Conservation (phyloP, 2,797 vertebrate genomes). For the Dallia pectoralis region DNA sequence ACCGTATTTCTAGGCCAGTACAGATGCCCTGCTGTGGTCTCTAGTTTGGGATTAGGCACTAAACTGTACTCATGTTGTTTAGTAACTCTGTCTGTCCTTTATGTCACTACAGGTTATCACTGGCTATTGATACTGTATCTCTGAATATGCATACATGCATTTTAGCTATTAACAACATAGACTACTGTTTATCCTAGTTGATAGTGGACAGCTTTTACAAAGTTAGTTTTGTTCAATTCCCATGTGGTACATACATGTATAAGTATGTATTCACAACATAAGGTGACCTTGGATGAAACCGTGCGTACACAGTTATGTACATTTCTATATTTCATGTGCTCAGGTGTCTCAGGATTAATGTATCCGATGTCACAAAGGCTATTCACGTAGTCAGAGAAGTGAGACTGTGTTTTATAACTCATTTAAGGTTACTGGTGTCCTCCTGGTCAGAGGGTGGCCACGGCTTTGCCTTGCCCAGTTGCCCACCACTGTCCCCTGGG, state of each 20-base stretch:
- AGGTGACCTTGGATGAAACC: too few relatives aligned
- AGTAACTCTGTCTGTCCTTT: background rate
- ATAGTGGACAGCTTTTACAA: too few relatives aligned
- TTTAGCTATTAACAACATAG: too few relatives aligned
- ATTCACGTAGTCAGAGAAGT: background rate
- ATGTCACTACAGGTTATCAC: background rate
- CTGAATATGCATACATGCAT: too few relatives aligned
- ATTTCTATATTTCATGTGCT: background rate
- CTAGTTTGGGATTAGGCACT: background rate
- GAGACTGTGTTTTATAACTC: constrained; percentile 24
- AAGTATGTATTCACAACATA: too few relatives aligned
- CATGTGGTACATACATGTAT: too few relatives aligned
- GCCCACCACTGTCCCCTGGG: constrained; percentile 75
- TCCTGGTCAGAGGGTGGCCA: constrained; percentile 66
- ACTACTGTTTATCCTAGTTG: too few relatives aligned
- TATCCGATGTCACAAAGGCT: background rate
- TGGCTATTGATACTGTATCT: background rate
- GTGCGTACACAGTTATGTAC: too few relatives aligned
- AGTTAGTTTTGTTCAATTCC: too few relatives aligned
- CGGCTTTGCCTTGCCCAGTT: constrained; percentile 70
- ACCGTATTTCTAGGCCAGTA: background rate
- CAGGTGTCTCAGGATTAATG: background rate
- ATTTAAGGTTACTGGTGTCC: constrained; percentile 80
- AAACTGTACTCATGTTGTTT: background rate
- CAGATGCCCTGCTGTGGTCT: background rate